Evolutionary conservation across 2,797 vertebrate species (phyloP), one percentile per base, ranked within the genome.

Genomic region (Spea hammondii): DNA sequence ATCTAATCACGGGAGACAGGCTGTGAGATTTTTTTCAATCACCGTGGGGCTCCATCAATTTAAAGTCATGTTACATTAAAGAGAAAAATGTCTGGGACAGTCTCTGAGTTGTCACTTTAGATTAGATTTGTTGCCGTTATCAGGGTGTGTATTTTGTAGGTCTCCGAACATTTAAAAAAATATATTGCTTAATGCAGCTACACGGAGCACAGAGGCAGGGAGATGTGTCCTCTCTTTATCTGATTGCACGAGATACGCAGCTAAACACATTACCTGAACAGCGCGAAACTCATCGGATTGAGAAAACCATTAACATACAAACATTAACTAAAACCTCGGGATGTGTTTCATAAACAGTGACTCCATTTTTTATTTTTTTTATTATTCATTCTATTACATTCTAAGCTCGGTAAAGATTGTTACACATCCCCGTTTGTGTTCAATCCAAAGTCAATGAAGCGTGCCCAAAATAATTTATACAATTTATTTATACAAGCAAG

Each of bases 21-120:
- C 89, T 89, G 89, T 87, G 91, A 88, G 91, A 89, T 87, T 90
- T 91, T 32, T 92, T 92, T 91, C 92, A 93, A 91, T 93, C 92
- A 93, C 90, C 88, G 84, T 86, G 90, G 89, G 89, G 85, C 87
- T 88, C 89, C 90, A 89, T 91, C 92, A 91, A 92, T 93, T 91
- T 91, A 85, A 90, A 93, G 90, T 91, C 91, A 89, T 90, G 91
- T 93, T 91, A 90, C 89, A 92, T 93, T 93, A 92, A 91, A 92
- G 90, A 92, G 90, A 88, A 88, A 89, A 88, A 85, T 68, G 77
- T 90, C 90, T 87, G 86, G 85, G 88, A 90, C 89, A 90, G 83
- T 84, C 88, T 89, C 88, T 87, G 86, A 72, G 59, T 90, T 89
- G 91, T 92, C 92, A 91, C 89, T 92, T 92, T 84, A 88, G 87